Base-by-base conservation (phyloP, 2,888 invertebrate genomes). In the Chirona hameri region DNA sequence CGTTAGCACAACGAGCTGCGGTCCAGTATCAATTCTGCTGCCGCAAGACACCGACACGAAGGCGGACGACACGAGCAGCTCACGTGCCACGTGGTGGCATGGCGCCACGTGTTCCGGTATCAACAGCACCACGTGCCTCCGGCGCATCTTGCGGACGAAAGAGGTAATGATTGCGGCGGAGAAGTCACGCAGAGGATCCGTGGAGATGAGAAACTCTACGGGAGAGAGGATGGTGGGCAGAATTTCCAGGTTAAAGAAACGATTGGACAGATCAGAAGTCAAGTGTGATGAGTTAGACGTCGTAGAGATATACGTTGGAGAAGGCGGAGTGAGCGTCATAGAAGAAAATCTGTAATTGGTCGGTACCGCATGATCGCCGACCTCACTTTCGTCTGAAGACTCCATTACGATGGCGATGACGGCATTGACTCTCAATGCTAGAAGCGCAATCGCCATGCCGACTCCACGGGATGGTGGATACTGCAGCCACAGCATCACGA, bases 211-310 rank as follows among this genome's bases (percentile, higher is more conserved):
- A 39, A 39, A 39, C 39, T 39, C 39, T 7, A 39, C 4, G 39
- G 39, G 39, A 39, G 39, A 39, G 39, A 39, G 39, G 39, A 39
- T 39, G 39, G 39, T 39, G 39, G 39, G 39, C 39, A 39, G 39
- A 39, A 39, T 39, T 21, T 79, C 48, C 48, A 18, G 39, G n/a
- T 46, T n/a, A 39, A 79, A 79, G 39, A n/a, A 24, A 18, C 18
- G 21, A 21, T 46, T 18, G 24, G 46, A 24, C 55, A 18, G 55
- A 18, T 55, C 55, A 55, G 55, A 18, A 18, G 55, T 55, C 82
- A 31, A 82, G 82, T n/a, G 79, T 72, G 18, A 84, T 84, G 46
- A 83, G 21, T 46, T 91, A 91, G 88, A 97, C 95, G 0, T 95
- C 93, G 3, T 96, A 96, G 83, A 91, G 90, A 12, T 55, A 14